These are phyloP conservation scores for Engraulis encrasicolus DNA, from an alignment of 2,113 vertebrate genomes.

Conservation along the genomic window DNA sequence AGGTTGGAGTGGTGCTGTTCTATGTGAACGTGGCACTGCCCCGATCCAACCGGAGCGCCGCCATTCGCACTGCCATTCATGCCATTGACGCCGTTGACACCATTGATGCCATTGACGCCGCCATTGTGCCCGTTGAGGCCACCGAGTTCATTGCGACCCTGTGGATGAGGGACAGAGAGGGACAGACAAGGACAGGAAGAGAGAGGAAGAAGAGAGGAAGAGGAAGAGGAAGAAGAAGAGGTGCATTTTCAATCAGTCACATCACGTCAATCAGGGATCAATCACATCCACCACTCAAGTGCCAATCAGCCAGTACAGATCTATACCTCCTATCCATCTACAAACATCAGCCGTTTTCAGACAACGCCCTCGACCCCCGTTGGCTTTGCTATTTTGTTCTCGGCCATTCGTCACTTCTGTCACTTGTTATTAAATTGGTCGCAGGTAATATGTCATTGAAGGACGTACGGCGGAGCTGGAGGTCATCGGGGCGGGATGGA, in stretches of 20 bases:
- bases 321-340: not conserved
- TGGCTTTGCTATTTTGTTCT: not conserved
- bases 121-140: too few relatives aligned
- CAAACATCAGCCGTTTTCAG: not conserved
- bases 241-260: not conserved
- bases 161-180: slow-evolving; percentile 21
- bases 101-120: too few relatives aligned
- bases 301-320: not conserved
- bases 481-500: not conserved
- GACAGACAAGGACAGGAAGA: slow-evolving; percentile 23
- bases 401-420: not conserved
- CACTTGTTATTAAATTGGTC: not conserved
- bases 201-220: slow-evolving; percentile 10
- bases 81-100: too few relatives aligned
- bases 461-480: not conserved
- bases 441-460: slow-evolving; percentile 1
- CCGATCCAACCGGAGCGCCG: slow-evolving; percentile 42
- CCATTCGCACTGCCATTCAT: too few relatives aligned
- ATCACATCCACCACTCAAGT: slow-evolving; percentile 8
- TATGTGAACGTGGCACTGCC: slow-evolving; percentile 71
- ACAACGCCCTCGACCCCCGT: not conserved
- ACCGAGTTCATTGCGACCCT: slow-evolving; percentile 39
- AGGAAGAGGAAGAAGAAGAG: slow-evolving; percentile 27
- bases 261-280: slow-evolving; percentile 27
- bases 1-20: slow-evolving; percentile 69